Evolutionary conservation across 53 echinoderm and acorn worm genomes (phyloP), one percentile per base, ranked within the genome.

Genomic region (Patiria pectinifera): DNA sequence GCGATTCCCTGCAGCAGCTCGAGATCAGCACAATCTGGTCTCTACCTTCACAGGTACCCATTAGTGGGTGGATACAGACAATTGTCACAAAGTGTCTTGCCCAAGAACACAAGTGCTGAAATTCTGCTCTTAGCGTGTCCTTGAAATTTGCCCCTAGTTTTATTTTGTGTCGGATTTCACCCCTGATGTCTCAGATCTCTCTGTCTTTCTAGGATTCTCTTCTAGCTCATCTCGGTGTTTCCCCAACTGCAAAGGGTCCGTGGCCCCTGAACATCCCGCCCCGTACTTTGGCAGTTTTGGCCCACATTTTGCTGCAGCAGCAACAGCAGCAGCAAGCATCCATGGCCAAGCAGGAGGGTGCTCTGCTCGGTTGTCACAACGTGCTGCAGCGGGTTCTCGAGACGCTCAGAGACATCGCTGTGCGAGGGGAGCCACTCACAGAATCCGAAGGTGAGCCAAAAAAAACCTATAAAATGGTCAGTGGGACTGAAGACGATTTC

Each of bases 211-310:
- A 98, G 96, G 93, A 96, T 26, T 87, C 85, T 61, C 87, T 98
- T 43, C 91, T 98, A 24, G 91, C 82, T n/a, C 94, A 98, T 47
- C 84, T 98, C 13, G 93, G 94, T 45, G 96, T 98, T 16, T 91
- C 92, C 48, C 96, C 96, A 23, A 94, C 82, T 63, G 92, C 80
- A 24, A 82, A 60, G 1, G 94, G 93, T 23, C 92, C 95, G 63
- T 98, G 98, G 96, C 94, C 95, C 58, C 95, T 98, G 2, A 95
- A 93, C 93, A 94, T 98, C 46, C 94, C 95, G 25, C 93, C 98
- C 22, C 93, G 98, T 21, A 96, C 93, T 88, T 95, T 96, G 23
- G 95, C 95, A n/a, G 91, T 95, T 8, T 91, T 95, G 86, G 96
- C 96, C n/a, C 96, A 96, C 62, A 58, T 96, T 72, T 76, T 96